These are phyloP conservation scores for Euglossa dilemma DNA, from an alignment of 1,140 invertebrate species.

Conservation along the genomic window DNA sequence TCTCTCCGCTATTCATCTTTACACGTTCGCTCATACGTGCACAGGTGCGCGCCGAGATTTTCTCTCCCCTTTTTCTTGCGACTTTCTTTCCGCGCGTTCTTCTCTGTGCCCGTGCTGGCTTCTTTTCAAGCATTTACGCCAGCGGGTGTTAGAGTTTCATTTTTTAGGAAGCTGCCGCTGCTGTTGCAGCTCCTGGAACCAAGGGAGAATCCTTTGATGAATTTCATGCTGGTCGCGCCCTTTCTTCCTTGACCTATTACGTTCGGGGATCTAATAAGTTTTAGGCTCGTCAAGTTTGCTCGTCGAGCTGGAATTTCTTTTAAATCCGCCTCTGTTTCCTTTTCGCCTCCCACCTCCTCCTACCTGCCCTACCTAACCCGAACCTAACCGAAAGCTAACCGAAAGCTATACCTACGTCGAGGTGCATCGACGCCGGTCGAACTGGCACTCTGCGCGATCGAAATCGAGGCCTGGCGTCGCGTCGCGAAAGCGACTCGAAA, in stretches of 20 bases:
- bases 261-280: conserved; percentile 11
- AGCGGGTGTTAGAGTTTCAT: conserved; percentile 38
- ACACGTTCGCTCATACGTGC: conserved; percentile 53
- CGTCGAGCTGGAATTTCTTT: neutral
- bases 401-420: too few species aligned
- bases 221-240: conserved; percentile 12
- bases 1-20: conserved; percentile 56
- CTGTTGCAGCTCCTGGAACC: neutral
- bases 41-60: conserved; percentile 42
- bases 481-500: too few species aligned
- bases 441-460: too few species aligned
- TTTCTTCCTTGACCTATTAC: conserved; percentile 28
- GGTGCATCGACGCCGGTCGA: too few species aligned
- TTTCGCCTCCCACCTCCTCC: too few species aligned
- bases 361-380: too few species aligned
- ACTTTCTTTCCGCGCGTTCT: conserved; percentile 19
- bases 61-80: conserved; percentile 12
- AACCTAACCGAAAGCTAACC: too few species aligned
- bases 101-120: neutral
- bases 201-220: conserved; percentile 18
- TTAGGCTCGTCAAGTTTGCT: neutral
- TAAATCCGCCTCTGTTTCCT: too few species aligned
- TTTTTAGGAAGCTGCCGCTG: conserved; percentile 21
- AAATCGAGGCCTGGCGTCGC: too few species aligned
- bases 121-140: conserved; percentile 38